Percentiles rank a stretch among this genome's conserved stretches.
Evolutionary conservation across 2,113 vertebrate species (phyloP).

Genomic region (Pelecanoides urinatrix): DNA sequence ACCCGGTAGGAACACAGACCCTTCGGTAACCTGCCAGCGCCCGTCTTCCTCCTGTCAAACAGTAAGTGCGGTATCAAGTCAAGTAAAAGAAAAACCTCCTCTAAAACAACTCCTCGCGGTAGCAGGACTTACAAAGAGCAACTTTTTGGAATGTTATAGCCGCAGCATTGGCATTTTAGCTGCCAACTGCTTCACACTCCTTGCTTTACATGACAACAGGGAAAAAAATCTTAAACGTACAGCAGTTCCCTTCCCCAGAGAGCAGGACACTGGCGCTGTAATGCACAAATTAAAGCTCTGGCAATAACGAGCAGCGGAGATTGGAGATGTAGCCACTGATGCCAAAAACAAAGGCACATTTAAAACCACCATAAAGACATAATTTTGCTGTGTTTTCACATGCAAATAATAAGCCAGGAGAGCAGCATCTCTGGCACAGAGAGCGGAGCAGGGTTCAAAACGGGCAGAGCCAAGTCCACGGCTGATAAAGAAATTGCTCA

Average conservation of each 20-base stretch:
- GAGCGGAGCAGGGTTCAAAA: background rate
- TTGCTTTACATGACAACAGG: background rate
- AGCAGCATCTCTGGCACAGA: background rate
- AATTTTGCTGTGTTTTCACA: background rate
- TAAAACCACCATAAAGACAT: background rate
- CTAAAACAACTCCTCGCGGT: background rate
- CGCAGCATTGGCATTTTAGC: background rate
- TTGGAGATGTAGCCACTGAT: background rate
- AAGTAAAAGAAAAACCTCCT: background rate
- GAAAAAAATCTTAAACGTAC: background rate
- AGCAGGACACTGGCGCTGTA: background rate
- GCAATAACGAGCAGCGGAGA: background rate
- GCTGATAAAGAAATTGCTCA: rapidly evolving
- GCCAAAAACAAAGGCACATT: background rate
- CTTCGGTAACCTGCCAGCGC: background rate
- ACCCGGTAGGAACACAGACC: rapidly evolving
- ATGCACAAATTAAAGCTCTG: background rate
- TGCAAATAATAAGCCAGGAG: background rate
- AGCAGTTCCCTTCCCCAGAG: background rate
- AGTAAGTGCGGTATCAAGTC: rapidly evolving
- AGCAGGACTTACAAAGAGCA: background rate
- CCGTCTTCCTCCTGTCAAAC: background rate
- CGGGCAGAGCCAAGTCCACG: background rate
- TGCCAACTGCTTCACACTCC: background rate
- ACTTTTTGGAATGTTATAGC: background rate